Conservation (phyloP, 2,797 vertebrate species). For the Gymnothorax javanicus region DNA sequence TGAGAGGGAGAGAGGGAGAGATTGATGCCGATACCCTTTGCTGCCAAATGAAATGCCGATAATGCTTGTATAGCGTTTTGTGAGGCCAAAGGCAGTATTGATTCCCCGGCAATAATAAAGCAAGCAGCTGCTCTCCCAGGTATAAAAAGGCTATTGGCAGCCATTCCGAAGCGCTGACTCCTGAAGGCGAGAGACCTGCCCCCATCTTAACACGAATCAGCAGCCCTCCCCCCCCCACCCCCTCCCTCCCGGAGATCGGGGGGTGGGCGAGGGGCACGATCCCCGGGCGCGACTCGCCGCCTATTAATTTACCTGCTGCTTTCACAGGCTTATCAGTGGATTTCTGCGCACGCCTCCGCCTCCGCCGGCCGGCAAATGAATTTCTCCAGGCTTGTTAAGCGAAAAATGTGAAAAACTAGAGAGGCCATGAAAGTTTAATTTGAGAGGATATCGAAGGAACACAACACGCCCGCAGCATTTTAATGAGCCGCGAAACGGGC, state of each 20-base stretch:
- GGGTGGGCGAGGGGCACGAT: conserved; percentile 65
- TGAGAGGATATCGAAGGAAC: conserved; percentile 41
- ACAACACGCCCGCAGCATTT: conserved; percentile 41
- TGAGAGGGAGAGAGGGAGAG: conserved; percentile 75
- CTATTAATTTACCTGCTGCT: conserved; percentile 67
- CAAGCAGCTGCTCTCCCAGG: conserved; percentile 81
- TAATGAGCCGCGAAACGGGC: conserved; percentile 46
- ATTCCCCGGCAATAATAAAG: conserved; percentile 87
- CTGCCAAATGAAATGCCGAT: conserved; percentile 89
- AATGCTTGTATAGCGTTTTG: conserved; percentile 94
- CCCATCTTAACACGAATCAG: conserved; percentile 81
- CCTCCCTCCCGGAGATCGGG: conserved; percentile 68
- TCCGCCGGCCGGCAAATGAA: conserved; percentile 55
- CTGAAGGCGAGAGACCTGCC: conserved; percentile 67
- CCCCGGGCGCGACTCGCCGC: conserved; percentile 49
- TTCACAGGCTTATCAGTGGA: conserved; percentile 61
- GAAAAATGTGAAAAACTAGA: conserved; percentile 49
- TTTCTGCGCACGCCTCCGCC: conserved; percentile 58
- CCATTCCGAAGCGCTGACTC: conserved; percentile 81
- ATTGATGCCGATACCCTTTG: conserved; percentile 91
- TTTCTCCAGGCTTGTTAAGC: conserved; percentile 64
- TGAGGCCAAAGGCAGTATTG: conserved; percentile 91
- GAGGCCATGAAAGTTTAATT: conserved; percentile 53
- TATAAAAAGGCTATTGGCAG: conserved; percentile 82
- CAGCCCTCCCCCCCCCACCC: conserved; percentile 43